phyloP scores from a whole-genome alignment of 2,888 invertebrate genomes.

The Sphaerophoria rueppellii region DNA sequence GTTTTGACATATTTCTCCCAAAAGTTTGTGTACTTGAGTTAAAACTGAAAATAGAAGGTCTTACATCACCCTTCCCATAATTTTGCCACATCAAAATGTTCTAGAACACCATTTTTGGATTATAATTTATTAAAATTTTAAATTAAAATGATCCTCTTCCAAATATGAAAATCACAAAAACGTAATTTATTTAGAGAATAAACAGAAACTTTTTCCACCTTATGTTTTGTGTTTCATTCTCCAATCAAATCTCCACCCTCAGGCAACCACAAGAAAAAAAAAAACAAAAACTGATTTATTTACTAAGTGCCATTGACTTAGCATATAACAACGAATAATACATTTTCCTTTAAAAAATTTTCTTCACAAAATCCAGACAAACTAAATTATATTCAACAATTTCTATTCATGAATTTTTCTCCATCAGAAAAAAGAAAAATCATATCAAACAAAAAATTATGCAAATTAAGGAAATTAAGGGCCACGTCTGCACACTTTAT shows the following conservation, averaged over 20 bases:
- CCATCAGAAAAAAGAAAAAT: background rate
- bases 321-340: background rate
- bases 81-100: too few relatives aligned
- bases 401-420: conserved; percentile 19
- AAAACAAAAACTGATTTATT: conserved; percentile 31
- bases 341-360: conserved; percentile 6
- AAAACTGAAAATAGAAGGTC: too few relatives aligned
- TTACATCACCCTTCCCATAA: too few relatives aligned
- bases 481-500: background rate
- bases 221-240: background rate
- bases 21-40: too few relatives aligned
- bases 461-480: conserved; percentile 13
- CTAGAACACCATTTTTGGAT: background rate
- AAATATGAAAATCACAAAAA: background rate
- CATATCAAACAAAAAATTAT: conserved; percentile 25
- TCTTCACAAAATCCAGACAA: background rate
- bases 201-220: background rate
- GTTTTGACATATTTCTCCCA: too few relatives aligned
- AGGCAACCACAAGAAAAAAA: background rate
- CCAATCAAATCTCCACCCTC: background rate
- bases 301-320: conserved; percentile 26
- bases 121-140: background rate
- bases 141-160: background rate
- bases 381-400: background rate
- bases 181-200: background rate